These are phyloP conservation scores for Bucco capensis DNA, from an alignment of 2,113 vertebrate species.

Conservation along the genomic window DNA sequence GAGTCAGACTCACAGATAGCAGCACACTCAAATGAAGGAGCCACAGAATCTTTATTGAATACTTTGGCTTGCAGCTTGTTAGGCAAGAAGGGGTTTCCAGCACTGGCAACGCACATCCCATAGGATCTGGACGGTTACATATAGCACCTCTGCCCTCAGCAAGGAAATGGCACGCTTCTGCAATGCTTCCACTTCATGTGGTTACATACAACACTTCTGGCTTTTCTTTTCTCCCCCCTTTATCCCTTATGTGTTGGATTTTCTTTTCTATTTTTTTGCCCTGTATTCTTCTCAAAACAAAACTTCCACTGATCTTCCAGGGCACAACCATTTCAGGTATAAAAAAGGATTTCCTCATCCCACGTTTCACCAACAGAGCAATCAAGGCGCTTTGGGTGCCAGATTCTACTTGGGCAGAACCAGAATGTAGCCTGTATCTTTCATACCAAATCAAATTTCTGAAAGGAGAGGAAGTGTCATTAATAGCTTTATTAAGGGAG, in stretches of 20 bases:
- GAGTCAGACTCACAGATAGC: neutral
- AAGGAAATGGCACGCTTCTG: neutral
- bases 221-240: neutral
- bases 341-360: slow-evolving; percentile 57
- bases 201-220: slow-evolving; percentile 16
- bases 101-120: neutral
- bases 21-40: neutral
- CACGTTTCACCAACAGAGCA: slow-evolving; percentile 72
- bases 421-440: slow-evolving; percentile 71
- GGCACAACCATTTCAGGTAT: slow-evolving; percentile 57
- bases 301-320: slow-evolving; percentile 50
- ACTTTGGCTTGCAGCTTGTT: slow-evolving; percentile 44
- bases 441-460: slow-evolving; percentile 72
- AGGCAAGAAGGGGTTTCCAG: slow-evolving; percentile 27
- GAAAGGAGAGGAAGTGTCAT: slow-evolving; percentile 68
- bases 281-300: neutral
- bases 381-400: slow-evolving; percentile 44
- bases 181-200: neutral
- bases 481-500: slow-evolving; percentile 76
- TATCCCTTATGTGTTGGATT: neutral
- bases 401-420: slow-evolving; percentile 66
- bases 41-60: neutral
- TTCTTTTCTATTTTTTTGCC: neutral
- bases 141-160: slow-evolving; percentile 1
- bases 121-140: slow-evolving; percentile 14